Percentiles rank a stretch among this genome's conserved stretches.
phyloP scores from a whole-genome alignment of 2,888 invertebrate genomes.

The Cordilura impudica region DNA sequence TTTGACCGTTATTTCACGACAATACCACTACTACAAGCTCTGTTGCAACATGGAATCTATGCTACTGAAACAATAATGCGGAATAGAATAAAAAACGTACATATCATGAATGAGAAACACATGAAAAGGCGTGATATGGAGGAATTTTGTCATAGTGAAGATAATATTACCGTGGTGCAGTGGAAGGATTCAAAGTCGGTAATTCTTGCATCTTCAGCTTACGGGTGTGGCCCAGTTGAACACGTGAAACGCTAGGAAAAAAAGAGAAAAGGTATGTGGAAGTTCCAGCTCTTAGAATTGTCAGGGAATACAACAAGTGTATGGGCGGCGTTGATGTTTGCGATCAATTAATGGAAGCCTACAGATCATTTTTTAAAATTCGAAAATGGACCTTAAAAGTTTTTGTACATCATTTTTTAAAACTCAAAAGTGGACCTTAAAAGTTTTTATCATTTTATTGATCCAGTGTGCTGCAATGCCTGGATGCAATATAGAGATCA shows the following conservation, averaged over 20 bases:
- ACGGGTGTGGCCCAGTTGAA: slow-evolving; percentile 10
- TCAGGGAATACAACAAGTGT: slow-evolving; percentile 43
- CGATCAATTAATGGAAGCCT: slow-evolving; percentile 45
- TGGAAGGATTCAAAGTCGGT: slow-evolving; percentile 47
- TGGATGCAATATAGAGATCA: slow-evolving; percentile 41
- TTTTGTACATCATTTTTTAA: slow-evolving; percentile 43
- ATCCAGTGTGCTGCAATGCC: slow-evolving; percentile 37
- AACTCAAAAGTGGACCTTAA: slow-evolving; percentile 43
- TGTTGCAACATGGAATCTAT: slow-evolving; percentile 33
- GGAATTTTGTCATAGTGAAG: slow-evolving; percentile 4
- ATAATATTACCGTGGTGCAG: slow-evolving; percentile 2
- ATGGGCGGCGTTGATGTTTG: slow-evolving; percentile 53
- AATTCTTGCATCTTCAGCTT: slow-evolving; percentile 1
- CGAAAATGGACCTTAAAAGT: slow-evolving; percentile 47
- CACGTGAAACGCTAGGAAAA: slow-evolving; percentile 25
- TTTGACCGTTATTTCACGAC: background rate
- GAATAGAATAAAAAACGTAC: background rate
- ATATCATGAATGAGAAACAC: slow-evolving; percentile 32
- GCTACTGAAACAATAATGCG: slow-evolving; percentile 39
- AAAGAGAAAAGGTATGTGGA: slow-evolving; percentile 37
- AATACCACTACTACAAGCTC: slow-evolving; percentile 32
- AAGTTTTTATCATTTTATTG: slow-evolving; percentile 46
- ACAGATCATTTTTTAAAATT: slow-evolving; percentile 42
- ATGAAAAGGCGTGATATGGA: slow-evolving; percentile 43
- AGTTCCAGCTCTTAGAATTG: slow-evolving; percentile 39